Percentiles rank a stretch among this genome's conserved stretches.
phyloP scores from a whole-genome alignment of 2,113 vertebrate species.

The Urocitellus parryii region DNA sequence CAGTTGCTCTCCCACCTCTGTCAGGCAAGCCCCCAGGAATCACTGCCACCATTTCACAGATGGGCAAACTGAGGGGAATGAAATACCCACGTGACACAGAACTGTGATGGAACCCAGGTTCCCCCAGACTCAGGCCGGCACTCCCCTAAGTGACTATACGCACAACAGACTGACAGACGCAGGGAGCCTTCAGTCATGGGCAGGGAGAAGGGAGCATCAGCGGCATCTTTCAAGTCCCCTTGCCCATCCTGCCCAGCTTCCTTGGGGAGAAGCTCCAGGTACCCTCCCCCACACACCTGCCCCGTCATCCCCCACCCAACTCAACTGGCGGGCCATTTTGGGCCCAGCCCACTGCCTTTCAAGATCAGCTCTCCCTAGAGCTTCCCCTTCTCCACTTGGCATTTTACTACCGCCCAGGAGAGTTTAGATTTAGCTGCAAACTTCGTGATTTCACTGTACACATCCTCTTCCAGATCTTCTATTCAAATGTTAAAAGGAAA shows the following conservation, averaged over 20 bases:
- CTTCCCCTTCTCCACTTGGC: background rate
- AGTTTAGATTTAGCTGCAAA: constrained; percentile 60
- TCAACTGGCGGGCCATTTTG: background rate
- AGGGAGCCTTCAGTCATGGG: background rate
- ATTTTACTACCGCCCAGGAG: constrained; percentile 55
- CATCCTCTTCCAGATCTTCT: constrained; percentile 68
- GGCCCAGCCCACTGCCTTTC: constrained; percentile 36
- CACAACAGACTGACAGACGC: background rate
- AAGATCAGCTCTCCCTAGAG: constrained; percentile 6
- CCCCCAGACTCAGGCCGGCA: background rate
- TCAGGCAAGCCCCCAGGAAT: background rate
- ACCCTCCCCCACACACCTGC: background rate
- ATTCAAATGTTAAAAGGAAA: constrained; percentile 69
- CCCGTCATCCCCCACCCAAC: background rate
- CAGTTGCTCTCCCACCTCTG: background rate
- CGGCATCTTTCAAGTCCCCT: background rate
- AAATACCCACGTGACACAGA: background rate
- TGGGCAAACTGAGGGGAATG: background rate
- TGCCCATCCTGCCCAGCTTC: background rate
- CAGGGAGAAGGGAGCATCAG: background rate
- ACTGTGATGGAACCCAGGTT: background rate
- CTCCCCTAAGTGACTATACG: background rate
- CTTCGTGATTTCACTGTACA: constrained; percentile 59
- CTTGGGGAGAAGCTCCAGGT: background rate
- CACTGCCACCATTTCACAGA: constrained; percentile 35